A percentile compares a stretch with the other conserved stretches of the same genome.
phyloP scores from a whole-genome alignment of 2,113 vertebrate genomes.

The Corythaixoides concolor region DNA sequence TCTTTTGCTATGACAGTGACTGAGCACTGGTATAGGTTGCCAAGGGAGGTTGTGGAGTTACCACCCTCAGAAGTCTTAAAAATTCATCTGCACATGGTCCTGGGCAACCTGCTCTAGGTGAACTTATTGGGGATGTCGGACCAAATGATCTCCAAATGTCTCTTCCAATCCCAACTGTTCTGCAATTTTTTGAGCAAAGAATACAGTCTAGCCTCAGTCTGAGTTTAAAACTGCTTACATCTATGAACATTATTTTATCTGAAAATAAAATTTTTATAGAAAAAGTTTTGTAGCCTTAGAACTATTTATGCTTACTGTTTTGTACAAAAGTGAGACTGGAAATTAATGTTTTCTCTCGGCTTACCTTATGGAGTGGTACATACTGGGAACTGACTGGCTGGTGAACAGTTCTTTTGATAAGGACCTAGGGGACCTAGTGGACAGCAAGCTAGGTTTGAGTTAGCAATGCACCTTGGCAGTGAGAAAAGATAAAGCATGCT shows the following conservation, averaged over 20 bases:
- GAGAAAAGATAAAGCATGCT: neutral
- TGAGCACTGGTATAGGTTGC: neutral
- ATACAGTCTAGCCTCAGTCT: neutral
- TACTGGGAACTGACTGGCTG: neutral
- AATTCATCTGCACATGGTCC: fast-evolving
- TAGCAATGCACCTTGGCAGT: neutral
- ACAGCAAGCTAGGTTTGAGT: neutral
- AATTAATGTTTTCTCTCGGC: neutral
- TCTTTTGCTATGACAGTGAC: neutral
- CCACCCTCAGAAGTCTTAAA: neutral
- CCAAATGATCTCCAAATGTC: neutral
- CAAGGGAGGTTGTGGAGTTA: neutral
- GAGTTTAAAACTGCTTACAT: neutral
- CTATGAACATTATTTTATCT: neutral
- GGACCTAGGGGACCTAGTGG: neutral
- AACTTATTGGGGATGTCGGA: neutral
- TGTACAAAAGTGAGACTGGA: neutral
- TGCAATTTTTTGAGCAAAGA: neutral
- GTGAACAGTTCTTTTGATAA: neutral
- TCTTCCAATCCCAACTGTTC: neutral
- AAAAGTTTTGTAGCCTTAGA: neutral
- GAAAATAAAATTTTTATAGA: neutral
- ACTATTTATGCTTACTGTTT: neutral
- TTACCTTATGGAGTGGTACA: neutral
- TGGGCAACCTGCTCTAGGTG: neutral